A percentile compares a stretch with the other conserved stretches of the same genome.
Evolutionary conservation across 1,140 invertebrate genomes (phyloP).

Genomic region (Nephila pilipes): DNA sequence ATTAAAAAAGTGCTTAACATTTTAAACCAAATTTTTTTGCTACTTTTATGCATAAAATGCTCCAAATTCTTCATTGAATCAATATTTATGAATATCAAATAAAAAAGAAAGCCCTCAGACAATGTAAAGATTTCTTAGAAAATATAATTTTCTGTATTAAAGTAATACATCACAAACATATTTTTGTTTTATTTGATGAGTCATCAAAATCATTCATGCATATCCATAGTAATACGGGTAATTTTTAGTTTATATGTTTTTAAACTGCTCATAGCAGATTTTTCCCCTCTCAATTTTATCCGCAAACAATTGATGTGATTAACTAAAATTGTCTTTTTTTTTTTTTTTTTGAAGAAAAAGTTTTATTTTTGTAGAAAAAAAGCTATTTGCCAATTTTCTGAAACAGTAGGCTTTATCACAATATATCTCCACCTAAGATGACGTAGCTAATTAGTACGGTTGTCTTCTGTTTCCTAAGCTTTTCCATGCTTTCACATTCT

Average conservation of each 20-base stretch:
- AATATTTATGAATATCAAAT: too few relatives aligned
- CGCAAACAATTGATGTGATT: neutral
- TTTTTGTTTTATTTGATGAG: too few relatives aligned
- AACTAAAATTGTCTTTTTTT: neutral
- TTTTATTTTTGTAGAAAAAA: neutral
- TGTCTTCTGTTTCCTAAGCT: neutral
- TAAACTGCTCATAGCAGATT: neutral
- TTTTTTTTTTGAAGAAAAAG: neutral
- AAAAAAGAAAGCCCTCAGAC: too few relatives aligned
- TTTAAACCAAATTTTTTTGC: too few relatives aligned
- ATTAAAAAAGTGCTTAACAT: too few relatives aligned
- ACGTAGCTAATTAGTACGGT: neutral
- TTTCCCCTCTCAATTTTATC: neutral
- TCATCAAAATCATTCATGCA: conserved; percentile 17
- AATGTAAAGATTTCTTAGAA: too few relatives aligned
- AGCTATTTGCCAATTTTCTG: neutral
- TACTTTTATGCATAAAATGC: too few relatives aligned
- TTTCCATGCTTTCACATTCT: too few relatives aligned
- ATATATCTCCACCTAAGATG: neutral
- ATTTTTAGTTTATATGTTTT: neutral
- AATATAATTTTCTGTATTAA: too few relatives aligned
- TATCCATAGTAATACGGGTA: neutral
- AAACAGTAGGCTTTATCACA: neutral
- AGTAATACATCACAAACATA: too few relatives aligned
- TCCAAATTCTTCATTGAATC: too few relatives aligned